Base-by-base conservation (phyloP, 2,113 vertebrate genomes). In the Equus quagga region DNA sequence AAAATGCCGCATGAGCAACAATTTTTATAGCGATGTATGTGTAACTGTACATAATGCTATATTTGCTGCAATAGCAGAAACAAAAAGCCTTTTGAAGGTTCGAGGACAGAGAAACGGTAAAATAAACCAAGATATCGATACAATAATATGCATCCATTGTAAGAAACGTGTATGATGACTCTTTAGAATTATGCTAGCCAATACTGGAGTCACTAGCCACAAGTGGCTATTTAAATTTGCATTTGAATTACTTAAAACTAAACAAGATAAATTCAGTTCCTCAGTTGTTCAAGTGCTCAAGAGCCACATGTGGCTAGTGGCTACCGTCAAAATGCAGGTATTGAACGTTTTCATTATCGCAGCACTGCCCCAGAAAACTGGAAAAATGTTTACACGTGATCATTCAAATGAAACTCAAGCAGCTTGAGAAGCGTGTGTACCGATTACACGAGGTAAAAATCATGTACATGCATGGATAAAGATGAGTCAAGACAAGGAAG, bases 51-150 rank as follows among this genome's bases (percentile, higher is more conserved):
- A 31, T 24, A 67, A 86, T 28, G 46, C 36, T 75, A 6, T 83
- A 67, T 87, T 91, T 97, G 70, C 24, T 82, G 23, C 51, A 85
- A 69, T 31, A 73, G 41, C 18, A 56, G 86, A 91, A 95, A 33
- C 8, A 12, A 94, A 95, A 90, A 91, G n/a, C 24, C 60, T 67
- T 85, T 85, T 76, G 41, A 96, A n/a, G 76, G 31, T 33, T 28
- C 28, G 67, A 96, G 75, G 69, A 82, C 44, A 84, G 70, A 80
- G 65, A 62, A 76, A 72, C 10, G n/a, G 93, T 41, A 46, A 72
- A 86, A 64, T 64, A 64, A 94, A 33, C 1, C 31, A 41, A 80
- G 33, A 41, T 41, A 58, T 36, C n/a, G 64, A 33, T 60, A 49
- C 23, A 33, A 60, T 60, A 91, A 31, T 51, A 33, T 1, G 6